Percentiles rank a stretch among this genome's conserved stretches.
These are phyloP conservation scores for Phylloscopus whistleri DNA, from an alignment of 2,113 vertebrate species.

Conservation along the genomic window DNA sequence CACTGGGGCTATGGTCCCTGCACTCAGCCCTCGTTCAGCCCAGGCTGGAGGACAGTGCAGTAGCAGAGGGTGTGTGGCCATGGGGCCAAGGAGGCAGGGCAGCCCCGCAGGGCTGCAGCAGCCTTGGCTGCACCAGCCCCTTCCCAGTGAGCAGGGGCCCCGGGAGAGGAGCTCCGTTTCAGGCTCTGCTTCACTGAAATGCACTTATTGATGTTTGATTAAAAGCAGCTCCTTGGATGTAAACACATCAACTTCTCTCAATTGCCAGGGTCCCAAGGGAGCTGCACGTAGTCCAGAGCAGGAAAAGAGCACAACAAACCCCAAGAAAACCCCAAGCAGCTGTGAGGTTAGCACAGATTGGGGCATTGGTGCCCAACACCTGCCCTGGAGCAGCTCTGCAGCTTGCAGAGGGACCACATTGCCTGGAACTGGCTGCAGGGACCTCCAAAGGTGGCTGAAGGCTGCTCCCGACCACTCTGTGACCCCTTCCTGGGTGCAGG, in stretches of 20 bases:
- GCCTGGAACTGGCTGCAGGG: fast-evolving
- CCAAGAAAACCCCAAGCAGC: background rate
- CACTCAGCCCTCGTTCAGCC: background rate
- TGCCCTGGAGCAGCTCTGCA: background rate
- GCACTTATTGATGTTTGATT: conserved; percentile 63
- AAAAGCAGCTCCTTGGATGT: conserved; percentile 54
- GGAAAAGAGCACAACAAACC: background rate
- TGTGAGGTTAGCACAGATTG: fast-evolving
- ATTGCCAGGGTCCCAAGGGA: conserved; percentile 24
- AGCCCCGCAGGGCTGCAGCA: background rate
- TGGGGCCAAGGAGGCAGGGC: background rate
- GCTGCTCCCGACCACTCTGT: background rate
- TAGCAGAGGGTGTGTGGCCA: background rate
- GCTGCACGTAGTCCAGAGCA: background rate
- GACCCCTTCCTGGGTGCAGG: background rate
- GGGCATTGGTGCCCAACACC: background rate
- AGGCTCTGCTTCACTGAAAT: conserved; percentile 24
- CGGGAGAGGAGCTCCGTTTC: background rate
- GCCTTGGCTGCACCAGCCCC: background rate
- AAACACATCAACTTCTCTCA: conserved; percentile 48
- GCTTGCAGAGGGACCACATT: background rate
- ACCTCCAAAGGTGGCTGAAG: background rate
- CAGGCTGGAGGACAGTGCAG: background rate
- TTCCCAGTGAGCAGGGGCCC: background rate
- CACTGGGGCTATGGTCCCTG: background rate